Percentiles rank a stretch among this genome's conserved stretches.
Conservation (phyloP, 2,797 vertebrate species). For the Chaetophractus vellerosus region DNA sequence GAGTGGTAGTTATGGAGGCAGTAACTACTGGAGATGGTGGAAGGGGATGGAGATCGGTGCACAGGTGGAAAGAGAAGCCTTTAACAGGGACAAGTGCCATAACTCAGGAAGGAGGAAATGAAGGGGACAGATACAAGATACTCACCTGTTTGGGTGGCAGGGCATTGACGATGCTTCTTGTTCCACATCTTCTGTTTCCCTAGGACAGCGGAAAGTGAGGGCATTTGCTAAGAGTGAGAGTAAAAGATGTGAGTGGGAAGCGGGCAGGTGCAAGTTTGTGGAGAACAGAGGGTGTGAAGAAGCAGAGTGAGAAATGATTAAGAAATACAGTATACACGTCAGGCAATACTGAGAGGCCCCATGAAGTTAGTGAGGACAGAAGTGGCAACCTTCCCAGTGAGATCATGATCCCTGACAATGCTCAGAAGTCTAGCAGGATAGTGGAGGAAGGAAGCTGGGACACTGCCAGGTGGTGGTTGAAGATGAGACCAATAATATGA, state of each 20-base stretch:
- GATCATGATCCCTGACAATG: background rate
- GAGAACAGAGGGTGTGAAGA: background rate
- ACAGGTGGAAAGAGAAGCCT: background rate
- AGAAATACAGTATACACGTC: rapidly evolving
- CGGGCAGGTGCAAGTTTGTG: background rate
- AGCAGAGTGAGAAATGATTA: no score
- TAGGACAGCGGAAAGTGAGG: background rate
- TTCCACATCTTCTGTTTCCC: background rate
- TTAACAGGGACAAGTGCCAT: rapidly evolving
- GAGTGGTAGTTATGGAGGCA: background rate
- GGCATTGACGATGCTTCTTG: background rate
- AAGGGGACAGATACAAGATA: background rate
- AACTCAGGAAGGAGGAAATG: background rate
- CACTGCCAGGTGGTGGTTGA: background rate
- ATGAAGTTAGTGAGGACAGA: background rate
- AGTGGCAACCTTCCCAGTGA: background rate
- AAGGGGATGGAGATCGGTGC: background rate
- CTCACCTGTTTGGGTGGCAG: no score
- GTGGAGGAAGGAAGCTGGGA: no score
- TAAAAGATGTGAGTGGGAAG: background rate
- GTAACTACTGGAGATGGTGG: background rate
- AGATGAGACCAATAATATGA: background rate
- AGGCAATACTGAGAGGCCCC: background rate
- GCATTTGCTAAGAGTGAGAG: no score
- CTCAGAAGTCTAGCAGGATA: no score